Base-by-base conservation (phyloP, 2,888 invertebrate species). In the Gisinianus flammeolus region DNA sequence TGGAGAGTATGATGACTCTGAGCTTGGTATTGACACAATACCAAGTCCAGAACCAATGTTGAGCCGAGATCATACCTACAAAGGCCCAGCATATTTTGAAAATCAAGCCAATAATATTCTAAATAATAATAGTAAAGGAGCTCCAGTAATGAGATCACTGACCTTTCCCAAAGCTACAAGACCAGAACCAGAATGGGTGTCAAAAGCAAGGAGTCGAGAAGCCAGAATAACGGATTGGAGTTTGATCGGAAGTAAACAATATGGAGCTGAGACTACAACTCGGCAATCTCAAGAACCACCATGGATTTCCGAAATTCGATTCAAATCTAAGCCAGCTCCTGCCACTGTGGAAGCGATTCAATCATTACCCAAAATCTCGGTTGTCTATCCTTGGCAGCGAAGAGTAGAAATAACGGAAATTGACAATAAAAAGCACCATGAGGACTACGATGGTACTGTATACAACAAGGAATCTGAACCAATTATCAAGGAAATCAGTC, bases 141-240 rank as follows among this genome's bases (percentile, higher is more conserved):
- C 74, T 28, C 56, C 68, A 31, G 33, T 72, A 31, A 62, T 54
- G 44, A 68, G 74, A n/a, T 84, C 83, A 19, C 67, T 83, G 75
- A 84, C 84, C n/a, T 80, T 82, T 64, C 84, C 83, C n/a, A 84
- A 83, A 71, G 68, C 81, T 19, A 26, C 77, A 31, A 76, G 81
- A 22, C 58, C 79, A 0, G 83, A 83, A 70, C 84, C 84, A 8
- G 84, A 84, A 75, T 84, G 84, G 84, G 81, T 84, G 8, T 81
- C 79, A 2, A 84, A 83, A 69, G 84, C 84, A 33, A 81, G 79
- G 67, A 84, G 81, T 70, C 72, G 84, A 30, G 84, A 84, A 54
- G 64, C 78, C 24, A 71, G 82, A 16, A 79, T 83, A 4, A 83
- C 80, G 2, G 84, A 84, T 69, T 84, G 84, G 84, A 83, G 77